Evolutionary conservation across 2,888 invertebrate species (phyloP).

Genomic region (Drosophila kanekoi): DNA sequence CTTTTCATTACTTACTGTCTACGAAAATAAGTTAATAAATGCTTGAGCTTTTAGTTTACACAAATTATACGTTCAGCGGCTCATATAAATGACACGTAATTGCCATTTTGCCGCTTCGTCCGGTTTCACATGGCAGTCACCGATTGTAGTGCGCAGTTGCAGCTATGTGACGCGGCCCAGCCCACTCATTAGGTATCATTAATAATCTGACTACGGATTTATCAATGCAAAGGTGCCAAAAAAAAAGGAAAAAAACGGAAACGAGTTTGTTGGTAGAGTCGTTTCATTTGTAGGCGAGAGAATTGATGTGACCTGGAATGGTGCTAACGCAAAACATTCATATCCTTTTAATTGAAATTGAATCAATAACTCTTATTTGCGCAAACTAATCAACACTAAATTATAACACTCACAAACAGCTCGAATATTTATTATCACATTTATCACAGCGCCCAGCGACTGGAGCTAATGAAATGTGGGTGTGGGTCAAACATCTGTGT

Average conservation of each 20-base stretch:
- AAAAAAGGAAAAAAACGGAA: constrained; percentile 27
- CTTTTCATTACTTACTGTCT: constrained; percentile 40
- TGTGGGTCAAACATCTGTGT: constrained; percentile 69
- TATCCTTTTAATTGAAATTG: constrained; percentile 81
- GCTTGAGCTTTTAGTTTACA: constrained; percentile 61
- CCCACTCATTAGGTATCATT: constrained; percentile 78
- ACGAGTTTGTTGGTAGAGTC: constrained; percentile 46
- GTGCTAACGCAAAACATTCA: constrained; percentile 69
- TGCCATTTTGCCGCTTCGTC: constrained; percentile 48
- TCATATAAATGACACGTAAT: constrained; percentile 71
- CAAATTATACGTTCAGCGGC: constrained; percentile 57
- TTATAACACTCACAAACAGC: constrained; percentile 78
- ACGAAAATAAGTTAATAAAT: constrained; percentile 72
- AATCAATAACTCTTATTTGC: constrained; percentile 79
- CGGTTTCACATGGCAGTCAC: constrained; percentile 24
- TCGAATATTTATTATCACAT: constrained; percentile 76
- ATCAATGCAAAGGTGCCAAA: constrained; percentile 68
- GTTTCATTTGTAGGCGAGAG: constrained; percentile 28
- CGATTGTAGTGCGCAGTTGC: constrained; percentile 30
- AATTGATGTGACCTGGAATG: constrained; percentile 37
- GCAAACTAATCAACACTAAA: constrained; percentile 80
- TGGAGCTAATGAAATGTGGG: constrained; percentile 77
- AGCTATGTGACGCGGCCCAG: constrained; percentile 45
- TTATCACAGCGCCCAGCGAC: constrained; percentile 63
- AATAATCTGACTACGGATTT: constrained; percentile 54